Percentiles rank a stretch among this genome's conserved stretches.
Conservation (phyloP, 2,888 invertebrate species). For the Pseudoips prasinana region DNA sequence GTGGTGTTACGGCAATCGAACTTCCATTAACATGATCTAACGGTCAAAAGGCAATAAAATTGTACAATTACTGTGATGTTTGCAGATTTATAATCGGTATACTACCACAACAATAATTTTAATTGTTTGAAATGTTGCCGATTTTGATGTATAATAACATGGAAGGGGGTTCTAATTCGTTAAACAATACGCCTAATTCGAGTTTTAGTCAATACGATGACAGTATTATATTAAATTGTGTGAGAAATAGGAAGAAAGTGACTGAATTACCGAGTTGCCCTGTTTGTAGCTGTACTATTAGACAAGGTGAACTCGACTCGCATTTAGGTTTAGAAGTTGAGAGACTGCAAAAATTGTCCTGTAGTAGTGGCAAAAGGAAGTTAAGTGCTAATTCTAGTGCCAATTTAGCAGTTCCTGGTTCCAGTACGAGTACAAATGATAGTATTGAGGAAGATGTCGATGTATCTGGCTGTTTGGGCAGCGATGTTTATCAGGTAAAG, state of each 20-base stretch:
- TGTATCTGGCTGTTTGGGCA: slow-evolving; percentile 65
- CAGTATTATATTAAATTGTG: slow-evolving; percentile 69
- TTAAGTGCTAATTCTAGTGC: slow-evolving; percentile 55
- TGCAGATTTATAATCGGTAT: slow-evolving; percentile 55
- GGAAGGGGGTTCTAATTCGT: slow-evolving; percentile 65
- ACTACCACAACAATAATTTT: slow-evolving; percentile 23
- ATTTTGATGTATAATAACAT: slow-evolving; percentile 71
- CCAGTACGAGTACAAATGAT: slow-evolving; percentile 31
- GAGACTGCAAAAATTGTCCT: slow-evolving; percentile 60
- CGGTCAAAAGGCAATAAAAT: slow-evolving; percentile 41
- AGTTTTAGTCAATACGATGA: slow-evolving; percentile 63
- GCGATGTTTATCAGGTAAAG: slow-evolving; percentile 72
- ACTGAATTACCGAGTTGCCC: slow-evolving; percentile 91
- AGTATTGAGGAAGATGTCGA: slow-evolving; percentile 57
- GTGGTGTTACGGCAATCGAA: slow-evolving; percentile 46
- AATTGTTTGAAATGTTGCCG: slow-evolving; percentile 67
- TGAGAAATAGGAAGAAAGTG: slow-evolving; percentile 83
- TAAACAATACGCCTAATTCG: slow-evolving; percentile 48
- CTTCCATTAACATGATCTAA: slow-evolving; percentile 41
- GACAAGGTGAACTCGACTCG: slow-evolving; percentile 90
- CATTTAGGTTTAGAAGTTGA: slow-evolving; percentile 90
- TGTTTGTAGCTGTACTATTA: slow-evolving; percentile 92
- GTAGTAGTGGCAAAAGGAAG: slow-evolving; percentile 59
- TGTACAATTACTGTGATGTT: slow-evolving; percentile 55
- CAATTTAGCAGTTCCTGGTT: slow-evolving; percentile 37